Evolutionary conservation across 2,888 invertebrate genomes (phyloP).

Genomic region (Caenorhabditis sp.): DNA sequence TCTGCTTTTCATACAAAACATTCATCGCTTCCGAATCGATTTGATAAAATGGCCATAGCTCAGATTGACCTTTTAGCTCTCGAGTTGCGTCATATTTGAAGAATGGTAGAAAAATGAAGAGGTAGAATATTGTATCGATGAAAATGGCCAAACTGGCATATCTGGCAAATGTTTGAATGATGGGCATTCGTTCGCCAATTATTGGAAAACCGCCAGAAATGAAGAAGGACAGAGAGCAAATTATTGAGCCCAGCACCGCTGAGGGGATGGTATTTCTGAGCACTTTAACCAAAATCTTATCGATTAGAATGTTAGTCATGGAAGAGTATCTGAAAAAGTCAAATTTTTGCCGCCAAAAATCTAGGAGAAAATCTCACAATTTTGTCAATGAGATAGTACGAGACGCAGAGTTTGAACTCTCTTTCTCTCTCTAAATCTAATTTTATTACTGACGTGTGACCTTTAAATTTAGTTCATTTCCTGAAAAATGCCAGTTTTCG

Average conservation of each 20-base stretch:
- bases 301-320: background rate
- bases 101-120: slow-evolving; percentile 20
- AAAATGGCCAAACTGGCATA: slow-evolving; percentile 32
- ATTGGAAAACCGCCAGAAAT: slow-evolving; percentile 24
- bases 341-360: too few species aligned
- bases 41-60: slow-evolving; percentile 22
- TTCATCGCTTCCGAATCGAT: background rate
- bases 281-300: background rate
- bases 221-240: slow-evolving; percentile 23
- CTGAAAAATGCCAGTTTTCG: too few species aligned
- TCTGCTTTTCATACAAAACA: background rate
- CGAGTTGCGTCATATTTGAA: slow-evolving; percentile 28
- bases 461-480: too few species aligned
- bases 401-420: too few species aligned
- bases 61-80: slow-evolving; percentile 21
- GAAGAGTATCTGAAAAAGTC: background rate
- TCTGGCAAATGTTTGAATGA: slow-evolving; percentile 22
- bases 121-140: slow-evolving; percentile 20
- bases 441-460: too few species aligned
- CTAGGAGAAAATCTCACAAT: too few species aligned
- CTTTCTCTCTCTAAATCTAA: too few species aligned
- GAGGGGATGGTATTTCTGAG: slow-evolving; percentile 20
- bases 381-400: too few species aligned
- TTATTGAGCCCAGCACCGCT: slow-evolving; percentile 23
- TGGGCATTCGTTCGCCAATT: slow-evolving; percentile 25